These are phyloP conservation scores for Ectobius pallidus DNA, from an alignment of 2,888 invertebrate species.

Conservation along the genomic window DNA sequence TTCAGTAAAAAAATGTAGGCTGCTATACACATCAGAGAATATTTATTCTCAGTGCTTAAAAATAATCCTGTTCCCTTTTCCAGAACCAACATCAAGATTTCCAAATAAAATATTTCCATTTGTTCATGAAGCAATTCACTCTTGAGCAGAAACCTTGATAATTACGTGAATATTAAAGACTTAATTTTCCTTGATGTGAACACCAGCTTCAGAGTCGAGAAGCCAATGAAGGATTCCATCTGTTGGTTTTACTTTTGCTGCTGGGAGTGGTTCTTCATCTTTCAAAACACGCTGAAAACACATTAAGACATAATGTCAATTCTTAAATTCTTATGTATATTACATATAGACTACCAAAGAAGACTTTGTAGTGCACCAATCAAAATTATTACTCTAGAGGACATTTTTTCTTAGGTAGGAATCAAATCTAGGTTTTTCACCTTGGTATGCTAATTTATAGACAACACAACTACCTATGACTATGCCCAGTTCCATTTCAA, in stretches of 20 bases:
- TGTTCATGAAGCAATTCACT: neutral
- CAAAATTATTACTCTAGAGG: too few species aligned
- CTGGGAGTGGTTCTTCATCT: constrained; percentile 78
- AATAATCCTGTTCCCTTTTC: neutral
- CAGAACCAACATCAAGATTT: neutral
- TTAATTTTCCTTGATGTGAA: constrained; percentile 34
- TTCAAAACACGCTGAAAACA: constrained; percentile 76
- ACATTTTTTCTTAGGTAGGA: too few species aligned
- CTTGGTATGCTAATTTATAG: too few species aligned
- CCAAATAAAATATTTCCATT: neutral
- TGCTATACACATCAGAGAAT: neutral
- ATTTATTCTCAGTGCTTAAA: neutral
- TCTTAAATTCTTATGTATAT: neutral
- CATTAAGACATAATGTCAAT: neutral
- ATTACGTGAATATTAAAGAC: neutral
- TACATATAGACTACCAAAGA: too few species aligned
- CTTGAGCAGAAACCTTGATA: neutral
- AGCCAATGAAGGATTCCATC: constrained; percentile 70
- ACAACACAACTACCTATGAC: too few species aligned
- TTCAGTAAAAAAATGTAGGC: neutral
- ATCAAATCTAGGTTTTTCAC: too few species aligned
- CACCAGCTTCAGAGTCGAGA: constrained; percentile 40
- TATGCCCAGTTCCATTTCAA: too few species aligned
- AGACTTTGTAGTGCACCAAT: neutral
- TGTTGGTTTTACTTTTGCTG: constrained; percentile 72